Percentiles rank a stretch among this genome's conserved stretches.
Evolutionary conservation across 2,113 vertebrate genomes (phyloP).

Genomic region (Vulpes ferrilata): DNA sequence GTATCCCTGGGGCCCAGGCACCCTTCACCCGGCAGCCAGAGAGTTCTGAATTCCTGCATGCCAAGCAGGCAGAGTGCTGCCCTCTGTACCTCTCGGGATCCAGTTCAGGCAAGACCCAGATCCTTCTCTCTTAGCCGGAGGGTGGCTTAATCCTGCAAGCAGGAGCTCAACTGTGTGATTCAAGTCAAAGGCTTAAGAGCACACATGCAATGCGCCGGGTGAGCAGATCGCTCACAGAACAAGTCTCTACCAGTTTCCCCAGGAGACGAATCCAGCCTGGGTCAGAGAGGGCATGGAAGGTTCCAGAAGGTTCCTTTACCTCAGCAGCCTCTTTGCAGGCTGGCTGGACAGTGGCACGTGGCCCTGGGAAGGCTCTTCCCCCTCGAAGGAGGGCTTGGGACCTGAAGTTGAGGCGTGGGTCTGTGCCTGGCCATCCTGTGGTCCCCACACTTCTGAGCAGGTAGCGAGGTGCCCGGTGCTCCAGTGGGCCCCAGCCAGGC

Average conservation of each 20-base stretch:
- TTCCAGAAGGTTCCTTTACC: background rate
- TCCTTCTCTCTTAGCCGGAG: background rate
- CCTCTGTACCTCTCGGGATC: background rate
- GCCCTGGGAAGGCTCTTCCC: background rate
- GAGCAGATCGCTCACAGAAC: background rate
- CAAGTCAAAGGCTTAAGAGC: background rate
- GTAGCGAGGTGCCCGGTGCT: rapidly evolving
- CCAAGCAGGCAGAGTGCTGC: background rate
- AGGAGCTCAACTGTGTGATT: background rate
- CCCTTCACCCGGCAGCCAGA: background rate
- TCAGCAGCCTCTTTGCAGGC: background rate
- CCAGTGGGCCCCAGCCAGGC: background rate
- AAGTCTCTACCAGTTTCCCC: background rate
- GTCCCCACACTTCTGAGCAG: too few species aligned
- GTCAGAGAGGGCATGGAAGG: background rate
- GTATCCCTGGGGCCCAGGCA: background rate
- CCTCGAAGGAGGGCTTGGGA: background rate
- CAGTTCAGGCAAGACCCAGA: background rate
- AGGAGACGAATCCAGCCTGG: background rate
- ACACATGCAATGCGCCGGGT: rapidly evolving
- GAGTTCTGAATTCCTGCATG: background rate
- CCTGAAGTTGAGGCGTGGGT: background rate
- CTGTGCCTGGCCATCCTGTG: background rate
- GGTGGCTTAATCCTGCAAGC: background rate
- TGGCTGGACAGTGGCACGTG: rapidly evolving